A percentile compares a stretch with the other conserved stretches of the same genome.
Conservation (phyloP, 2,888 invertebrate species). For the Meganola albula region DNA sequence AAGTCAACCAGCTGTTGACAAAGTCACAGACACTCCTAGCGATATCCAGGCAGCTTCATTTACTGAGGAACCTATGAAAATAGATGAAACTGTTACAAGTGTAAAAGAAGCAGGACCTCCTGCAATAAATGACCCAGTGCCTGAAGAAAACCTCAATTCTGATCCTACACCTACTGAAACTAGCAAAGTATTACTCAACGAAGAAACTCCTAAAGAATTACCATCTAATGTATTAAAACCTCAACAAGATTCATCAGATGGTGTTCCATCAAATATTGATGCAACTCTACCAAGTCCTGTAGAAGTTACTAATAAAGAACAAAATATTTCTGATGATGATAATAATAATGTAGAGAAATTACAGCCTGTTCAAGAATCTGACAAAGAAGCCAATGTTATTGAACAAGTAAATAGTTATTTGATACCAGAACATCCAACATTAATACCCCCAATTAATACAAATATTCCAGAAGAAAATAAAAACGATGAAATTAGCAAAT, state of each 20-base stretch:
- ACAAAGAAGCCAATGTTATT: conserved; percentile 25
- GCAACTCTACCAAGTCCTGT: conserved; percentile 32
- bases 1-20: conserved; percentile 4
- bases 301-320: conserved; percentile 36
- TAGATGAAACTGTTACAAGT: neutral
- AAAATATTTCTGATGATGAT: conserved; percentile 35
- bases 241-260: conserved; percentile 25
- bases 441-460: conserved; percentile 2
- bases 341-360: conserved; percentile 20
- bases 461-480: conserved; percentile 3
- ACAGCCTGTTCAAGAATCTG: conserved; percentile 25
- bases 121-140: conserved; percentile 2
- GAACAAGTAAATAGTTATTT: too few species aligned
- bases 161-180: conserved; percentile 4
- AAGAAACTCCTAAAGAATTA: conserved; percentile 9
- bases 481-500: too few species aligned
- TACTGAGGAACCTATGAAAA: neutral
- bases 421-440: neutral
- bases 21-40: conserved; percentile 4
- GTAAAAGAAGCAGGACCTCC: conserved; percentile 7
- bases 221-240: conserved; percentile 13
- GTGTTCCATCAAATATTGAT: conserved; percentile 23
- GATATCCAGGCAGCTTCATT: conserved; percentile 3
- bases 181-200: too few species aligned
- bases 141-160: conserved; percentile 1